These are phyloP conservation scores for Pseudochromis fuscus DNA, from an alignment of 2,797 vertebrate genomes.

Conservation along the genomic window DNA sequence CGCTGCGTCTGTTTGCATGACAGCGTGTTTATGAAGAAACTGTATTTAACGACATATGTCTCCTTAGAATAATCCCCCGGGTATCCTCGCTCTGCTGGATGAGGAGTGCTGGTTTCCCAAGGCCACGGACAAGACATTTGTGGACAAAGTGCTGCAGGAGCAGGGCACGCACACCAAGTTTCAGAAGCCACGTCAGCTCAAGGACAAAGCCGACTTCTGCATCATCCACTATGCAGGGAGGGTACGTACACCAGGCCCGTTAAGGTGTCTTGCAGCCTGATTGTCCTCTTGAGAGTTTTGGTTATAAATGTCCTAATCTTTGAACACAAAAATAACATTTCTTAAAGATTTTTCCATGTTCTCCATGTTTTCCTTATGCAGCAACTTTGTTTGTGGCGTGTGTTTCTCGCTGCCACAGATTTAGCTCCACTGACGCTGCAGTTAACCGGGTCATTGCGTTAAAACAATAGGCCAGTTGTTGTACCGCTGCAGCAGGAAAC, in stretches of 20 bases:
- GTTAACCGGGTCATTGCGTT: constrained; percentile 64
- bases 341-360: constrained; percentile 6
- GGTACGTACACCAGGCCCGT: constrained; percentile 79
- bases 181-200: constrained; percentile 97
- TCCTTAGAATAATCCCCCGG: constrained; percentile 93
- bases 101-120: constrained; percentile 99
- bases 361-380: constrained; percentile 20
- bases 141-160: constrained; percentile 97
- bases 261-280: neutral
- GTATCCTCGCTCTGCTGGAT: constrained; percentile 94
- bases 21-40: neutral
- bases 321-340: neutral
- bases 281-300: no score
- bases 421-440: constrained; percentile 21
- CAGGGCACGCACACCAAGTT: constrained; percentile 97
- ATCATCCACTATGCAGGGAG: constrained; percentile 98
- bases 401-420: constrained; percentile 29
- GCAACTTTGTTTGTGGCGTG: neutral
- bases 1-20: no score
- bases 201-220: constrained; percentile 98
- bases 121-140: constrained; percentile 98
- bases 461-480: constrained; percentile 78
- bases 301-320: no score
- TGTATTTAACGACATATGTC: neutral
- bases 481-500: constrained; percentile 53